phyloP scores from a whole-genome alignment of 1,140 invertebrate species.

The Apis mellifera region Amel_HAv3.1 CM009940.2:8976501-8977000 shows the following conservation, averaged over 20 bases:
- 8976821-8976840: conserved; percentile 51
- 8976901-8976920: conserved; percentile 59
- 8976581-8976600: too few species aligned
- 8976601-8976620: too few species aligned
- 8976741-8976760: conserved; percentile 4
- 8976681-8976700: not conserved
- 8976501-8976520: conserved; percentile 7
- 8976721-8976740: not conserved
- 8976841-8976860: conserved; percentile 62
- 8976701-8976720: too few species aligned
- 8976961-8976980: conserved; percentile 57
- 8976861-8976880: conserved; percentile 59
- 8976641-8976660: too few species aligned
- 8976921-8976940: conserved; percentile 60
- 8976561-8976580: too few species aligned
- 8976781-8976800: conserved; percentile 24
- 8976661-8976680: too few species aligned
- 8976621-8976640: not conserved
- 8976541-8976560: not conserved
- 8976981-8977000: conserved; percentile 43
- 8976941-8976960: conserved; percentile 58
- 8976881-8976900: conserved; percentile 44
- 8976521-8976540: conserved; percentile 44
- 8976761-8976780: conserved; percentile 40
- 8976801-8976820: conserved; percentile 61